Base-by-base conservation (phyloP, 2,797 vertebrate genomes). In the Graptemys geographica region DNA sequence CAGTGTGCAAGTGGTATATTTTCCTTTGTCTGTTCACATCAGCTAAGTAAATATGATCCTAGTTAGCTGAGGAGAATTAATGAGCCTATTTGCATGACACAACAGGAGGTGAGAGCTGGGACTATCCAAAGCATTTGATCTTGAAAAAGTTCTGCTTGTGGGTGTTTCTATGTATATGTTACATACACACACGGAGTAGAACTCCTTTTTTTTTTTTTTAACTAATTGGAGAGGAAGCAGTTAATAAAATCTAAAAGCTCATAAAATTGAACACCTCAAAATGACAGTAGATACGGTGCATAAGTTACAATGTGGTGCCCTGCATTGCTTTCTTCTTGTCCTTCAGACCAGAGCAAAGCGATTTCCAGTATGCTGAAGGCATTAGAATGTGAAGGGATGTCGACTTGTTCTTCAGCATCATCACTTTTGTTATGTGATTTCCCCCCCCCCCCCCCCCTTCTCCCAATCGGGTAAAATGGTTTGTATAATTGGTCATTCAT, bases 1-100 rank as follows among this genome's bases (percentile, higher is more conserved):
- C 52, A 87, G 51, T n/a, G 84, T 97, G 89, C 90, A 90, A 94
- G 83, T 86, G 85, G 83, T 95, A n/a, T 87, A 76, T 97, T 97
- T 97, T 92, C 88, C 78, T 97, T 97, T 96, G 95, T 97, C 97
- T 95, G 84, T 82, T 92, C 93, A 90, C 86, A 96, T 97, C 94
- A 88, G 89, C 94, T 97, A 96, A 94, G 94, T 96, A 97, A 97
- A 97, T 92, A 97, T 55, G 93, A 84, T 93, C 97, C 69, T 28
- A 27, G 81, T 90, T 92, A 95, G 96, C 59, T 94, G 56, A 95
- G 85, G 52, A 95, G 86, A 94, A 95, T 92, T 79, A 83, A 1
- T 69, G 96, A 94, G 94, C 84, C 57, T 86, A 52, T 96, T 95
- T 95, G 79, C 92, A 92, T 92, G 89, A 86, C 89, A 91, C 93